Evolutionary conservation across 2,888 invertebrate species (phyloP), one percentile per base, ranked within the genome.

Genomic region (Athalia circularis): DNA sequence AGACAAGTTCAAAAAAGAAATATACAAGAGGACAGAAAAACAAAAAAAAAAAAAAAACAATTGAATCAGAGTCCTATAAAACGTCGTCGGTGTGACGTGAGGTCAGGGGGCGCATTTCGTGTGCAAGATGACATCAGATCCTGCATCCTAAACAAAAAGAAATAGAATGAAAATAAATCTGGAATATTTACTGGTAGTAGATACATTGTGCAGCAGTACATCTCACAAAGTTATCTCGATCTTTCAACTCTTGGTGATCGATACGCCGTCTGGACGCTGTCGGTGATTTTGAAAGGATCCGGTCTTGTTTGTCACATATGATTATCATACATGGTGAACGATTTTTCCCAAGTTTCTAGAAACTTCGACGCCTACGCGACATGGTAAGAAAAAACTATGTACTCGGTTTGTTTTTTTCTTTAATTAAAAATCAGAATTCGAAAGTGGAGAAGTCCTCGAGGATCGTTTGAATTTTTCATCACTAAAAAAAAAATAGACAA

Each of bases 211-310:
- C 54, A 54, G n/a, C 54, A n/a, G 54, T 6, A 54, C n/a, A 54
- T 54, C n/a, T 54, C 9, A 11, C 54, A 9, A 7, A 59, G 43
- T 47, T 72, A 72, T 72, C 72, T 72, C 57, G 72, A 72, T 72
- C 72, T 29, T 29, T 29, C 29, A 29, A 29, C 29, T 29, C 29
- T 72, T 13, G 47, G 72, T 72, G 72, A 72, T 72, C 72, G 72
- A 72, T 72, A 72, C 45, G 47, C 59, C 72, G 72, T 72, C 72
- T 72, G 72, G 72, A 72, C 43, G 45, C 72, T 57, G 72, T 72
- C 72, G 68, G 29, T n/a, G 54, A n/a, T 54, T 54, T n/a, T 7
- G 52, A 52, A 15, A n/a, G 13, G 9, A n/a, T n/a, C n/a, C 11
- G 61, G 3, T 61, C 29, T 29, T 29, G 29, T 29, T 29, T 29